A percentile compares a stretch with the other conserved stretches of the same genome.
These are phyloP conservation scores for Zygogramma bicolorata DNA, from an alignment of 2,888 invertebrate genomes.

Conservation along the genomic window DNA sequence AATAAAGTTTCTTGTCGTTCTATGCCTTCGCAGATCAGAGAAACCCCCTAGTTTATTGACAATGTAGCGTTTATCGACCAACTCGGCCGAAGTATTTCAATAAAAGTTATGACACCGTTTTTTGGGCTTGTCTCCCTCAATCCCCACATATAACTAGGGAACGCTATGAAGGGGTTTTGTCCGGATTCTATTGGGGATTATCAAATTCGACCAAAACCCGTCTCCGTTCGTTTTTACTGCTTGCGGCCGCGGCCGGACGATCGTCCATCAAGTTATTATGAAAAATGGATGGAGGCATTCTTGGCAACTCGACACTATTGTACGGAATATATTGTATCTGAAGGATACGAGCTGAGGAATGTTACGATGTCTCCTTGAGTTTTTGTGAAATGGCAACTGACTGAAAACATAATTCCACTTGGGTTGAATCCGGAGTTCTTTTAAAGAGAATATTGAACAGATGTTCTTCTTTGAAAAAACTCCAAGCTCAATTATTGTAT, in stretches of 20 bases:
- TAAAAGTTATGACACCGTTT: constrained; percentile 22
- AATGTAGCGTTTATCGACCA: neutral
- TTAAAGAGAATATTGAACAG: too few relatives aligned
- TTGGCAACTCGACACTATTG: neutral
- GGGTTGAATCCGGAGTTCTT: neutral
- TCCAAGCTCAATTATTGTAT: too few relatives aligned
- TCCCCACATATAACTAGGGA: neutral
- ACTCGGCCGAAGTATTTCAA: constrained; percentile 15
- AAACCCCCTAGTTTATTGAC: neutral
- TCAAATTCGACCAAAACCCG: constrained; percentile 25
- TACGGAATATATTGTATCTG: neutral
- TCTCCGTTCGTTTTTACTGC: constrained; percentile 16
- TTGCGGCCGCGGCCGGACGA: neutral
- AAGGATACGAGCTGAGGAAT: neutral
- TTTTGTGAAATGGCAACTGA: neutral
- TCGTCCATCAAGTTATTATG: neutral
- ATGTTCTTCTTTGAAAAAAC: too few relatives aligned
- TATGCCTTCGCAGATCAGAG: constrained; percentile 1
- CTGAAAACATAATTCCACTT: neutral
- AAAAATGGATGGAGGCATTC: constrained; percentile 3
- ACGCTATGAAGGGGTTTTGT: constrained; percentile 23
- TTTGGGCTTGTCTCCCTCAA: neutral
- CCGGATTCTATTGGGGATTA: constrained; percentile 27
- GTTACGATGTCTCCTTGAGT: neutral
- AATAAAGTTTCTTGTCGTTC: neutral